Conservation (phyloP, 2,888 invertebrate genomes). For the Toxonevra muliebris region DNA sequence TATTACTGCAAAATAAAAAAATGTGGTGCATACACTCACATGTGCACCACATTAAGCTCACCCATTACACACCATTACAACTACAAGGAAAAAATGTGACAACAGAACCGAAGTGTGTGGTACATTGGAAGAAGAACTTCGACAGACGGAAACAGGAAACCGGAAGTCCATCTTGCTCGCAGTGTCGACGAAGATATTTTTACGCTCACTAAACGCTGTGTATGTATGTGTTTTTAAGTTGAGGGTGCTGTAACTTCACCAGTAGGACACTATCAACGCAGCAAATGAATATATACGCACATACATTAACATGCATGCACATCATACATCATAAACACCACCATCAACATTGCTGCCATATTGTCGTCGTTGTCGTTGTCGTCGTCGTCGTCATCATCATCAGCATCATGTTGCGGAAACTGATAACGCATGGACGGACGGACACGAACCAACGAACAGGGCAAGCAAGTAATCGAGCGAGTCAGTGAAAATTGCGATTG, state of each 20-base stretch:
- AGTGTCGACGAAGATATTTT: slow-evolving; percentile 59
- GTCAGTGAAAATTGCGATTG: slow-evolving; percentile 7
- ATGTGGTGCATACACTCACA: slow-evolving; percentile 6
- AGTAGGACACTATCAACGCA: slow-evolving; percentile 18
- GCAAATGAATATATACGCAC: slow-evolving; percentile 26
- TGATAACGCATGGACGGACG: slow-evolving; percentile 59
- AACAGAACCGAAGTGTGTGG: slow-evolving; percentile 25
- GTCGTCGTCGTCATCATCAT: slow-evolving; percentile 37
- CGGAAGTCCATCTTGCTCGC: slow-evolving; percentile 65
- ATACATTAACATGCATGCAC: slow-evolving; percentile 22
- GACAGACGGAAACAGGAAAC: slow-evolving; percentile 65
- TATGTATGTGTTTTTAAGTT: neutral
- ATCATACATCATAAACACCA: slow-evolving; percentile 51
- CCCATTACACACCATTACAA: slow-evolving; percentile 7
- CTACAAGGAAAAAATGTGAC: slow-evolving; percentile 1
- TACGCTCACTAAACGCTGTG: slow-evolving; percentile 47
- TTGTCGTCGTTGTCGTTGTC: slow-evolving; percentile 35
- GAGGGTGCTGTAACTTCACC: no score
- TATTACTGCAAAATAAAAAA: slow-evolving; percentile 20
- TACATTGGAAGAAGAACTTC: slow-evolving; percentile 41
- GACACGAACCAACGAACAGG: slow-evolving; percentile 22
- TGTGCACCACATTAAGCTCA: slow-evolving; percentile 12
- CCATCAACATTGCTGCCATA: slow-evolving; percentile 40
- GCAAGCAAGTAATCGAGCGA: slow-evolving; percentile 14
- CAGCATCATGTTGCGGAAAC: slow-evolving; percentile 57